These are phyloP conservation scores for Gryllus longicercus DNA, from an alignment of 2,888 invertebrate genomes.

Conservation along the genomic window DNA sequence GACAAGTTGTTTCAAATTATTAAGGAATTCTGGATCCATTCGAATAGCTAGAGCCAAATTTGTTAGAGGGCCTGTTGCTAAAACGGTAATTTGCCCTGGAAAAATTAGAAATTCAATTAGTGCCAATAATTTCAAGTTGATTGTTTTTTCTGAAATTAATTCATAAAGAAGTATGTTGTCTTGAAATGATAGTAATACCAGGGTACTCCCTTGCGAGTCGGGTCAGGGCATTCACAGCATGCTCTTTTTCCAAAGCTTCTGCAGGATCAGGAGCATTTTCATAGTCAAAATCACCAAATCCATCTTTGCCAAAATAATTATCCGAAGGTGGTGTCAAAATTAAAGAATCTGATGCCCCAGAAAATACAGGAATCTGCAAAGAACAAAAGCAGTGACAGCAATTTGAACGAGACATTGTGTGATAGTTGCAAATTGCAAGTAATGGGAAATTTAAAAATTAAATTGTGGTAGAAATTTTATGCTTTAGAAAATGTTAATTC, in stretches of 20 bases:
- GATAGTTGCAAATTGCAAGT: no score
- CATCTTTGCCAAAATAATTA: slow-evolving; percentile 50
- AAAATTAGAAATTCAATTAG: background rate
- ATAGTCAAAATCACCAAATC: slow-evolving; percentile 51
- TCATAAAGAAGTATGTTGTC: background rate
- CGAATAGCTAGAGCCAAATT: slow-evolving; percentile 54
- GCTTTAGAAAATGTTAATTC: no score
- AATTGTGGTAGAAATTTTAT: no score
- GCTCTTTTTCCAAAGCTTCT: slow-evolving; percentile 44
- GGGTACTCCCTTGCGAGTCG: slow-evolving; percentile 44
- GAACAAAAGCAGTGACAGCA: background rate
- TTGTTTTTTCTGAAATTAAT: no score
- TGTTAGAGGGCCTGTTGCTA: slow-evolving; percentile 53
- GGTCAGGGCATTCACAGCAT: slow-evolving; percentile 48
- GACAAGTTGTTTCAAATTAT: slow-evolving; percentile 43
- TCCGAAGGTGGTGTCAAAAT: slow-evolving; percentile 40
- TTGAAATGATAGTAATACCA: slow-evolving; percentile 38
- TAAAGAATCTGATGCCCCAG: slow-evolving; percentile 46
- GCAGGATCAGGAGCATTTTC: slow-evolving; percentile 37
- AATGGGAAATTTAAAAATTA: no score
- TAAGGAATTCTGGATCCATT: slow-evolving; percentile 45
- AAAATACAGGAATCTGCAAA: slow-evolving; percentile 52
- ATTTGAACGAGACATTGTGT: background rate
- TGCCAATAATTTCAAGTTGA: no score
- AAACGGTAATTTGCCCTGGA: slow-evolving; percentile 45